A percentile compares a stretch with the other conserved stretches of the same genome.
These are phyloP conservation scores for Rhabdophis nuchalis DNA, from an alignment of 2,797 vertebrate genomes.

Conservation along the genomic window DNA sequence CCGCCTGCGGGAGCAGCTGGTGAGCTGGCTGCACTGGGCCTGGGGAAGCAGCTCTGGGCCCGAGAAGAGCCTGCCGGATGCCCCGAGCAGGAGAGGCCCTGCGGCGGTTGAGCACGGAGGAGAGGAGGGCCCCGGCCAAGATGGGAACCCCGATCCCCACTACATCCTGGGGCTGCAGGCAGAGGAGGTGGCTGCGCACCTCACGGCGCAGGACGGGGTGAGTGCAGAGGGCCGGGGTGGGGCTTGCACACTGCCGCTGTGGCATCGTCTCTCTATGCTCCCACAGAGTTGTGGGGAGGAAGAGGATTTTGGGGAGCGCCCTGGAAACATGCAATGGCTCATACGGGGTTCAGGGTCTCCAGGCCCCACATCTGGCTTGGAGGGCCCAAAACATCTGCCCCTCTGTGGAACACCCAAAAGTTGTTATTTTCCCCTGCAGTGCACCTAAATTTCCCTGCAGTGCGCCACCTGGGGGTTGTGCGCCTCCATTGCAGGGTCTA, in stretches of 20 bases:
- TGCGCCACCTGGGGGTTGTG: background rate
- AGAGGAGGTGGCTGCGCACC: conserved; percentile 82
- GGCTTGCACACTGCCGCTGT: background rate
- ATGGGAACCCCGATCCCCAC: conserved; percentile 73
- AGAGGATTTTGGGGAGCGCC: background rate
- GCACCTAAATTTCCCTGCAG: no score
- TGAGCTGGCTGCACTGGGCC: conserved; percentile 71
- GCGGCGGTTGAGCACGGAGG: rapidly evolving
- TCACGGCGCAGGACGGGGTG: conserved; percentile 87
- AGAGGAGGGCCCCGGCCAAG: background rate
- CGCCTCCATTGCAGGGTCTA: background rate
- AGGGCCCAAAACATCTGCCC: no score
- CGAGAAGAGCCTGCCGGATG: conserved; percentile 41
- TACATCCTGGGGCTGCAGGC: conserved; percentile 82
- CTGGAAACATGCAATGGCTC: background rate
- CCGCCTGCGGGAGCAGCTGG: conserved; percentile 74
- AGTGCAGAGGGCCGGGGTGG: conserved; percentile 39
- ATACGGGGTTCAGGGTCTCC: background rate
- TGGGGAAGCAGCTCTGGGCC: conserved; percentile 31
- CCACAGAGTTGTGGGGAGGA: background rate
- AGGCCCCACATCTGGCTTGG: background rate
- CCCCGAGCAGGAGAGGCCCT: background rate
- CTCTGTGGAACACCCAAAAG: background rate
- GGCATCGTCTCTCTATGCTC: background rate
- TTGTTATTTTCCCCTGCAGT: background rate